Conservation (phyloP, 2,113 vertebrate genomes). For the Cyprinus carpio region DNA sequence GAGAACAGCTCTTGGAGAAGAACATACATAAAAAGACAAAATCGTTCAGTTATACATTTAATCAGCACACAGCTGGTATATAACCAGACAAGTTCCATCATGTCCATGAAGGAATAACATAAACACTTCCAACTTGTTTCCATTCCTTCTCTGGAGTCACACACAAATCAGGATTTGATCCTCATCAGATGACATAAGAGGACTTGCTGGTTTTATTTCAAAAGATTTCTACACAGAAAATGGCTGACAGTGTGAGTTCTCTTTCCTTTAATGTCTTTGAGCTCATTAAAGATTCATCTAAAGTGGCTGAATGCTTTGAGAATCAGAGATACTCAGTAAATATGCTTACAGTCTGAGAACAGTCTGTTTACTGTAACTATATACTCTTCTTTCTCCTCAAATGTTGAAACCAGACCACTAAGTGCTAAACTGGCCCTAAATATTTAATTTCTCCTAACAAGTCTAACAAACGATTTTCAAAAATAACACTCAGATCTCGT, state of each 20-base stretch:
- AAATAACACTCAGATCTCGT: neutral
- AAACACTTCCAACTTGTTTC: conserved; percentile 21
- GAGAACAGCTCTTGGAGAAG: conserved; percentile 84
- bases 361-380: neutral
- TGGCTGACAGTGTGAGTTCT: conserved; percentile 32
- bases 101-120: neutral
- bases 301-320: conserved; percentile 33
- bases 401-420: neutral
- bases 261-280: conserved; percentile 41
- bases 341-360: neutral
- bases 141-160: neutral
- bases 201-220: neutral
- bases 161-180: conserved; percentile 19
- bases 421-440: neutral
- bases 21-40: conserved; percentile 54
- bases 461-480: neutral
- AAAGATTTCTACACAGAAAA: conserved; percentile 2
- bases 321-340: conserved; percentile 47
- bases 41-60: conserved; percentile 18
- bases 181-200: neutral
- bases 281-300: conserved; percentile 66
- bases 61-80: neutral
- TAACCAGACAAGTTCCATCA: conserved; percentile 6
- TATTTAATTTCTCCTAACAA: neutral
- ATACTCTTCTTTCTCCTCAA: neutral